Percentiles rank a stretch among this genome's conserved stretches.
Conservation (phyloP, 2,888 invertebrate species). For the Rosalia funebris region DNA sequence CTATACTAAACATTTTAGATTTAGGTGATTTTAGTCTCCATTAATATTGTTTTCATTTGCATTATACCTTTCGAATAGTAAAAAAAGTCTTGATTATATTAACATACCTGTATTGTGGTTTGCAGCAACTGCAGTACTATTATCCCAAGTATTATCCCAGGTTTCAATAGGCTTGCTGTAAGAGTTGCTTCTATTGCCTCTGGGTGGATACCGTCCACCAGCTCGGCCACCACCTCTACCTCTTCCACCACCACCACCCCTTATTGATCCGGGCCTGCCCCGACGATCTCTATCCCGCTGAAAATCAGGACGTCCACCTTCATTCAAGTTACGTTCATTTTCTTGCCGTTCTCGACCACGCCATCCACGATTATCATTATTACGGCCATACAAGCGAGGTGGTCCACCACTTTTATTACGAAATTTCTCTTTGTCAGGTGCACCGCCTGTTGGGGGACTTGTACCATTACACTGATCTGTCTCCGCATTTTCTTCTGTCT, state of each 20-base stretch:
- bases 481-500: constrained; percentile 40
- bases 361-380: constrained; percentile 64
- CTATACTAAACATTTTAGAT: no score
- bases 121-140: constrained; percentile 49
- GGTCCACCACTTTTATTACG: constrained; percentile 58
- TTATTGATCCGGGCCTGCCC: constrained; percentile 61
- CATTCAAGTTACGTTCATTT: constrained; percentile 60
- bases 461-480: constrained; percentile 55
- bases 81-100: no score
- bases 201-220: constrained; percentile 55
- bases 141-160: constrained; percentile 67
- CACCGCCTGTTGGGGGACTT: constrained; percentile 35
- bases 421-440: constrained; percentile 48
- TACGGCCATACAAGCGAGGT: constrained; percentile 66
- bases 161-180: constrained; percentile 65
- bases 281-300: constrained; percentile 67
- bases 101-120: constrained; percentile 57
- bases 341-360: constrained; percentile 60
- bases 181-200: constrained; percentile 34
- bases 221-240: constrained; percentile 61
- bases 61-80: no score
- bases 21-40: no score
- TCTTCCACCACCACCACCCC: constrained; percentile 59
- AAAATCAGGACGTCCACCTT: constrained; percentile 49
- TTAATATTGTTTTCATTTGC: no score